These are phyloP conservation scores for Thermophis baileyi DNA, from an alignment of 2,113 vertebrate genomes.

Conservation along the genomic window DNA sequence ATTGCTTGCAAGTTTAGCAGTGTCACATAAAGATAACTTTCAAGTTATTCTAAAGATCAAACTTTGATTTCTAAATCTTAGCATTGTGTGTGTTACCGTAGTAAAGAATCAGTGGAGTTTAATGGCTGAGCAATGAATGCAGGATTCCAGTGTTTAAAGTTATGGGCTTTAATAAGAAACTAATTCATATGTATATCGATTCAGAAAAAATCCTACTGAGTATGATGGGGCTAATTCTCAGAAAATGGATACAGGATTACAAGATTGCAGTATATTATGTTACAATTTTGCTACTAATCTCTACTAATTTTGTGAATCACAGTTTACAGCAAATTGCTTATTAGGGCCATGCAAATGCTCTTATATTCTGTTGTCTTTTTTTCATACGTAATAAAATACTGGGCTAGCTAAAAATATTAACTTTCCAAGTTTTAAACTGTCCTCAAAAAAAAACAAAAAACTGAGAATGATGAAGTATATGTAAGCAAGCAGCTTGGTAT, in stretches of 20 bases:
- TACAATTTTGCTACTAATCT: background rate
- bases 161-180: background rate
- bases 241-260: background rate
- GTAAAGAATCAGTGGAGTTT: conserved; percentile 26
- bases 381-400: background rate
- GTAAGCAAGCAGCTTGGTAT: background rate
- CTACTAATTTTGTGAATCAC: conserved; percentile 4
- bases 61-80: background rate
- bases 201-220: background rate
- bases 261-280: background rate
- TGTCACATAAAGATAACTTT: background rate
- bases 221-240: background rate
- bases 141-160: background rate
- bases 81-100: background rate
- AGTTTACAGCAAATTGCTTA: conserved; percentile 6
- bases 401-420: background rate
- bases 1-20: background rate
- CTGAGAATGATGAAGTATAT: background rate
- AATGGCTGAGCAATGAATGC: conserved; percentile 7
- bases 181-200: background rate
- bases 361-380: background rate
- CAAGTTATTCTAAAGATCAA: background rate
- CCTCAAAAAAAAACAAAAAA: background rate
- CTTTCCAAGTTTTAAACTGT: background rate
- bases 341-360: background rate